Evolutionary conservation across 1,140 invertebrate species (phyloP), one percentile per base, ranked within the genome.

Genomic region (Scaptomyza pallida): DNA sequence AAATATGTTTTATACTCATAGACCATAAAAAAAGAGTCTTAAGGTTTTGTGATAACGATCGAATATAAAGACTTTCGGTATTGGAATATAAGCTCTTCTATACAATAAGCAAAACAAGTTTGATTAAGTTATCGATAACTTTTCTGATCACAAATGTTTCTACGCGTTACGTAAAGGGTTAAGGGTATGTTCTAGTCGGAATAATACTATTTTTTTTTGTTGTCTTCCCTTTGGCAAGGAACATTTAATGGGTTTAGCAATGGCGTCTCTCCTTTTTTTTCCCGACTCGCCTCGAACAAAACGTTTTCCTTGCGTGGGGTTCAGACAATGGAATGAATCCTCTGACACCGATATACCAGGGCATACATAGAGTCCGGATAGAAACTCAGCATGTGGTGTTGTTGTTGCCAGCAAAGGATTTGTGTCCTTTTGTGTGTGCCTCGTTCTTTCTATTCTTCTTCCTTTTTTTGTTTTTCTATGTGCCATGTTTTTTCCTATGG

Each of bases 181-280:
- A 19, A 67, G 62, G 63, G 45, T 54, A 62, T 51, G 4, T 19
- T 12, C 10, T 0, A 6, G 63, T 48, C 21, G 62, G 19, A 30
- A 26, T n/a, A n/a, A n/a, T 26, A 13, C 43, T 4, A 6, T 12
- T 21, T 33, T 15, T 55, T 44, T 57, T 62, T 26, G 54, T 50
- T 17, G 12, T 13, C 45, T 30, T 3, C 44, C 9, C 30, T 37
- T 71, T 61, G 45, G 40, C 62, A 43, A 67, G 81, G 63, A 78
- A 88, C 81, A 75, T 86, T 85, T 81, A 86, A 88, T 86, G 81
- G 81, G 59, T 76, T 86, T 61, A 85, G 72, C 73, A 63, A 56
- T 47, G 37, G 23, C 43, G 52, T 48, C 52, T 59, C 43, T 72
- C 52, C 26, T 30, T 57, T 52, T 75, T 52, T 45, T 61, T 67